A percentile compares a stretch with the other conserved stretches of the same genome.
These are phyloP conservation scores for Trachemys scripta DNA, from an alignment of 2,113 vertebrate genomes.

Conservation along the genomic window DNA sequence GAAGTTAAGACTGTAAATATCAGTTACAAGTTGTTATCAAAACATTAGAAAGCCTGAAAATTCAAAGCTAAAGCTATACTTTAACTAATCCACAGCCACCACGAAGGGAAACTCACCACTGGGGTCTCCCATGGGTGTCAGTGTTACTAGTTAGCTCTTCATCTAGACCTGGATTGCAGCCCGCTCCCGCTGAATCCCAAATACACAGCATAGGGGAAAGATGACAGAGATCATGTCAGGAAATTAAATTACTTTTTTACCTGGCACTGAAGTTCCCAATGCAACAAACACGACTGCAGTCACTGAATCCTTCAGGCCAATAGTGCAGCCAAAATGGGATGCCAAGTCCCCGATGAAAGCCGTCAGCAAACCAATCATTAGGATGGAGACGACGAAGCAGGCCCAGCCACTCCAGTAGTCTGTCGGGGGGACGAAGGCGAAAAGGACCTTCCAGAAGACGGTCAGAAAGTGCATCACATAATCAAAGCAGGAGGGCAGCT, in stretches of 20 bases:
- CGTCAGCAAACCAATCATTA: conserved; percentile 92
- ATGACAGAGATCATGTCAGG: neutral
- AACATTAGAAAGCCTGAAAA: neutral
- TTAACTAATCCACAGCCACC: neutral
- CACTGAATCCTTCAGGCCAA: conserved; percentile 96
- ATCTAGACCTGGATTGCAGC: neutral
- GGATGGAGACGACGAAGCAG: conserved; percentile 93
- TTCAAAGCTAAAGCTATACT: neutral
- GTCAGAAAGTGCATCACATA: conserved; percentile 98
- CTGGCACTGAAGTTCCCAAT: conserved; percentile 95
- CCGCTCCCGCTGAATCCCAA: neutral
- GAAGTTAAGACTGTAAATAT: neutral
- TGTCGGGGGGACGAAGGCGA: conserved; percentile 95
- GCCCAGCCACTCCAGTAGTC: conserved; percentile 98
- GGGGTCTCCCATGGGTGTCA: neutral
- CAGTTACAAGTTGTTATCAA: neutral
- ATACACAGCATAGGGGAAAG: neutral
- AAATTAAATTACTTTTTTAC: conserved; percentile 69
- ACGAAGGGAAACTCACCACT: neutral
- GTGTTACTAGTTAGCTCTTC: neutral
- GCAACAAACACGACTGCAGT: conserved; percentile 96
- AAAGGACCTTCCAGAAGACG: conserved; percentile 97
- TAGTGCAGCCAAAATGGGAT: conserved; percentile 96
- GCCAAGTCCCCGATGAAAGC: conserved; percentile 95
- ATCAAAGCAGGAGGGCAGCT: conserved; percentile 93